Base-by-base conservation (phyloP, 2,113 vertebrate species). In the Chascanopsetta lugubris region DNA sequence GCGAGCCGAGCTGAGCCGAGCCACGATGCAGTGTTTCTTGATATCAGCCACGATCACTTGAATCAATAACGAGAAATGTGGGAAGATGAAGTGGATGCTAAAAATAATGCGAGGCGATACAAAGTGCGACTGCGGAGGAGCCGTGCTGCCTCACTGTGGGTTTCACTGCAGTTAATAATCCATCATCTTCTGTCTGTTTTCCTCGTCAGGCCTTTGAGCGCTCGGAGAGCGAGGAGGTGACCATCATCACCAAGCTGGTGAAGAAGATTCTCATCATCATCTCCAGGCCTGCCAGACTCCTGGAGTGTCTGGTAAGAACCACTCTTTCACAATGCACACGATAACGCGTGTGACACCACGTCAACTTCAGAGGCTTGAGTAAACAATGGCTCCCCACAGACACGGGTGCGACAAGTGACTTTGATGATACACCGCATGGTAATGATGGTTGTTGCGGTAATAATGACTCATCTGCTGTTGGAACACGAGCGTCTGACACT, bases 181-280 rank as follows among this genome's bases (percentile, higher is more conserved):
- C 49, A 8, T 79, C 6, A n/a, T 55, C 20, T 5, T 79, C 24
- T 72, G 47, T 83, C 17, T 24, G n/a, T 61, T 49, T 51, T 15
- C 8, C 49, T 13, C 1, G 29, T 68, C 80, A 98, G 96, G 96
- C 96, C 0, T 96, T 94, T 0, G 94, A 97, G 62, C 94, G 96
- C 8, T 97, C 96, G 0, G 96, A 97, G 87, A 97, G 96, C 0
- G 94, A 96, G 70, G 96, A 97, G 72, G 94, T 98, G 21, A 84
- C 92, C 76, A 91, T 96, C 74, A 94, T 98, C 0, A 90, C 92
- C 53, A 96, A 97, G 69, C 80, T 98, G 20, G 96, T 95, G 51
- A 95, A 95, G 86, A 97, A 96, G 83, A 89, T 98, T 51, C 93
- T 98, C 48, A 95, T 98, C 76, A 92, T 98, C 77, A 97, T 98